Conservation (phyloP, 2,888 invertebrate genomes). For the Synergus itoensis region DNA sequence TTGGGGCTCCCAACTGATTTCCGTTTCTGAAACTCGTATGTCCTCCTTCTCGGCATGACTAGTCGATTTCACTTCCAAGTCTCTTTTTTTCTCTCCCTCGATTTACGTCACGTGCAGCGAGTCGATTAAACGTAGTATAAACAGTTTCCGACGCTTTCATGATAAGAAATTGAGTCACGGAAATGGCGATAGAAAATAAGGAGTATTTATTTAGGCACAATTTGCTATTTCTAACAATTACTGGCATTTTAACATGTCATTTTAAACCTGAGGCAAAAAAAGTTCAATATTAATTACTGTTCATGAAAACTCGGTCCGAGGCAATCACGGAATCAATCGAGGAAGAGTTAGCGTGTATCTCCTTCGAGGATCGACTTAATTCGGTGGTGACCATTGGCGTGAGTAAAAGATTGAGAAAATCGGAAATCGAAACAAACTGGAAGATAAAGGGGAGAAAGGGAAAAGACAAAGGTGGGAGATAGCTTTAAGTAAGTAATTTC, state of each 20-base stretch:
- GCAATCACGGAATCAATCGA: not conserved
- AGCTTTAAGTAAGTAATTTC: slow-evolving; percentile 69
- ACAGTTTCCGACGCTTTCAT: slow-evolving; percentile 9
- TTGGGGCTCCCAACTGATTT: slow-evolving; percentile 74
- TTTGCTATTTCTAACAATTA: not conserved
- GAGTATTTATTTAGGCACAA: not conserved
- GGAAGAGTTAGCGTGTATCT: slow-evolving; percentile 7
- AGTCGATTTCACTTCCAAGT: slow-evolving; percentile 29
- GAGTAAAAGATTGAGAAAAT: slow-evolving; percentile 6
- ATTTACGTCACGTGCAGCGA: slow-evolving; percentile 29
- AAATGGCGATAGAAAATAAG: not conserved
- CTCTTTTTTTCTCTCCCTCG: slow-evolving; percentile 42
- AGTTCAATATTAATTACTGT: slow-evolving; percentile 9
- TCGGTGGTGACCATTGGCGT: not conserved
- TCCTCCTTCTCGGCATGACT: slow-evolving; percentile 50
- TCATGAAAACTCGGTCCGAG: not conserved
- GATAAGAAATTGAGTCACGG: not conserved
- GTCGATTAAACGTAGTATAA: slow-evolving; percentile 29
- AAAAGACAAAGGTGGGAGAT: slow-evolving; percentile 46
- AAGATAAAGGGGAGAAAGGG: not conserved
- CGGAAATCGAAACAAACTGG: not conserved
- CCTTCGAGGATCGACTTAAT: not conserved
- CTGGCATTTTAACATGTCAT: not conserved
- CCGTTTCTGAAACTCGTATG: slow-evolving; percentile 62
- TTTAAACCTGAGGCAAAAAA: not conserved